phyloP scores from a whole-genome alignment of 2,888 invertebrate species.

The Polylopha cassiicola region DNA sequence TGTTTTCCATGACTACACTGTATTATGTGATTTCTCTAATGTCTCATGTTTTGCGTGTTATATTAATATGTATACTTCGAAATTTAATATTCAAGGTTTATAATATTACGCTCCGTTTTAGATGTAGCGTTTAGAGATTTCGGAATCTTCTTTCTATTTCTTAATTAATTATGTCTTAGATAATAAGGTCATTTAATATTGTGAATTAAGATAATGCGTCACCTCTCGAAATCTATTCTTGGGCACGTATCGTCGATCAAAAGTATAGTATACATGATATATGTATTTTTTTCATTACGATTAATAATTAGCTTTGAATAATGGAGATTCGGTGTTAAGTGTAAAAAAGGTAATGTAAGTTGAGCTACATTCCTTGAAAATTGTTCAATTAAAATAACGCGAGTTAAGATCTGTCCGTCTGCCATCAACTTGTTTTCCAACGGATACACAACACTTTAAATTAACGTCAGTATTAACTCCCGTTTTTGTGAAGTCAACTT shows the following conservation, averaged over 20 bases:
- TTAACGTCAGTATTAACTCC: not conserved
- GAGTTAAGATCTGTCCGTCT: conserved; percentile 23
- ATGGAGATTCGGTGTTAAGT: conserved; percentile 50
- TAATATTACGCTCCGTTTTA: conserved; percentile 16
- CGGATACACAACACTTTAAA: not conserved
- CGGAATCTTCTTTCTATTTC: conserved; percentile 20
- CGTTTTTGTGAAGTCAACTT: no score
- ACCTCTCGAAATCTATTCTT: conserved; percentile 33
- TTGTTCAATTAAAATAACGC: conserved; percentile 48
- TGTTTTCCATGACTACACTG: conserved; percentile 54
- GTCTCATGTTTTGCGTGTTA: conserved; percentile 20
- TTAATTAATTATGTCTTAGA: conserved; percentile 31
- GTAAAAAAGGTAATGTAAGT: conserved; percentile 59
- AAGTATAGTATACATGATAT: conserved; percentile 33
- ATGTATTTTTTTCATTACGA: conserved; percentile 43
- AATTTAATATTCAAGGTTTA: conserved; percentile 9
- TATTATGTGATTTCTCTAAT: conserved; percentile 9
- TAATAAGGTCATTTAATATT: conserved; percentile 34
- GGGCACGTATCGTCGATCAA: conserved; percentile 34
- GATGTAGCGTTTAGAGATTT: conserved; percentile 15
- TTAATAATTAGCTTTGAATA: conserved; percentile 47
- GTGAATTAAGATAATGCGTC: conserved; percentile 27
- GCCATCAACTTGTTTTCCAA: conserved; percentile 3
- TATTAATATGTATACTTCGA: conserved; percentile 22
- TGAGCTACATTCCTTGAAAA: conserved; percentile 59